Base-by-base conservation (phyloP, 1,140 invertebrate genomes). In the Phymorhynchus buccinoides region DNA sequence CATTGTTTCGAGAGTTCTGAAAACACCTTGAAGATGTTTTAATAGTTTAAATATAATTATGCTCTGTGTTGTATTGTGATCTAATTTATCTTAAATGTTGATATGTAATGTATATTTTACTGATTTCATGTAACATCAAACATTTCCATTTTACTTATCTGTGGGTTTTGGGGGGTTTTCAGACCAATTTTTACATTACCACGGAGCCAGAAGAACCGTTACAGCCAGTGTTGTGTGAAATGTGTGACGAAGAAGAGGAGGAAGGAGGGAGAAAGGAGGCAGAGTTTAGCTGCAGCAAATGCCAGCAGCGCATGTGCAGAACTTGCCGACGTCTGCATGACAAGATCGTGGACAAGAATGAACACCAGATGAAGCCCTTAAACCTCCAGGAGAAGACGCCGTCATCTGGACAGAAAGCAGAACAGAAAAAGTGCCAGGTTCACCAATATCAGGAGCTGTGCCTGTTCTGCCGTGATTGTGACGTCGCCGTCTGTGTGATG, bases 281-380 rank as follows among this genome's bases (percentile, higher is more conserved):
- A 2, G 35, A 9, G 75, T 37, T 22, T 30, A 16, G 39, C 12
- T 78, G 75, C 41, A 27, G 42, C 75, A 44, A 41, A 27, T 78
- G 75, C 75, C 75, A 14, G 22, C 37, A 78, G 75, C 14, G 75
- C 37, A 78, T 78, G 75, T 78, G 75, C 75, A 3, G 75, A 18
- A n/a, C 75, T n/a, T 78, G 75, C 30, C 75, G 75, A 37, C 75
- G 75, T 22, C 75, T 78, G 41, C 75, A 78, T 27, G 75, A 78
- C 75, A 78, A 42, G 39, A 4, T 78, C 9, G 22, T n/a, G 12
- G 39, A 42, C 75, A 9, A 16, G 14, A 39, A 42, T 4, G 41
- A 41, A 3, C 75, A 78, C 22, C 37, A n/a, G 4, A 39, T 42
- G 0, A 41, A 39, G 42, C 37, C 75, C 12, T 42, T 78, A n/a